Base-by-base conservation (phyloP, 2,888 invertebrate genomes). In the Altica lythri region DNA sequence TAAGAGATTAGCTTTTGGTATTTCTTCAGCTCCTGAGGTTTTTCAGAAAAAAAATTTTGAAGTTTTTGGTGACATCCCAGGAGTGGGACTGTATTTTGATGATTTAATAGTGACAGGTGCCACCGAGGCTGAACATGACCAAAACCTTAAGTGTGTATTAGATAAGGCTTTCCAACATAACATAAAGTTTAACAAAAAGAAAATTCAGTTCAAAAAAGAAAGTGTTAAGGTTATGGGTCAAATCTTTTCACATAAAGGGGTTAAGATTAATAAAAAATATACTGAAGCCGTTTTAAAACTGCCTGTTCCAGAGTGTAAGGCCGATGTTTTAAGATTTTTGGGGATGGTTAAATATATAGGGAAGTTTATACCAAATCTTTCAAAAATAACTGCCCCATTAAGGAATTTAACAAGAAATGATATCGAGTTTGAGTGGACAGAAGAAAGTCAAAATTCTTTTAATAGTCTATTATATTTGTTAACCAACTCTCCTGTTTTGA, bases 321-420 rank as follows among this genome's bases (percentile, higher is more conserved):
- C 22, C 9, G 55, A 61, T 37, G 8, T 66, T 2, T 43, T 59
- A 27, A 49, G 64, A 55, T 60, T 61, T 49, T 54, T 62, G 10
- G 62, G 59, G 9, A 59, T 60, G 55, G 58, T 53, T 1, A 62
- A 55, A 29, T 64, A 47, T 55, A 18, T 57, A 30, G 53, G 55
- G 5, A 54, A 54, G 51, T 64, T 61, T 53, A 25, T 63, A 16
- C 58, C 56, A n/a, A 62, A 50, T 19, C 10, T 64, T 8, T 63
- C 60, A 1, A n/a, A n/a, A n/a, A n/a, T n/a, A n/a, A n/a, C n/a
- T n/a, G n/a, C n/a, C n/a, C n/a, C n/a, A n/a, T n/a, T 48, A 56
- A 42, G 48, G 55, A 61, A 32, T 43, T 17, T 9, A n/a, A 34
- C 18, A 22, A 45, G 37, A 47, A 32, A 32, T 18, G 47, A 47